Conservation (phyloP, 2,888 invertebrate species). For the Macrophya annulata region DNA sequence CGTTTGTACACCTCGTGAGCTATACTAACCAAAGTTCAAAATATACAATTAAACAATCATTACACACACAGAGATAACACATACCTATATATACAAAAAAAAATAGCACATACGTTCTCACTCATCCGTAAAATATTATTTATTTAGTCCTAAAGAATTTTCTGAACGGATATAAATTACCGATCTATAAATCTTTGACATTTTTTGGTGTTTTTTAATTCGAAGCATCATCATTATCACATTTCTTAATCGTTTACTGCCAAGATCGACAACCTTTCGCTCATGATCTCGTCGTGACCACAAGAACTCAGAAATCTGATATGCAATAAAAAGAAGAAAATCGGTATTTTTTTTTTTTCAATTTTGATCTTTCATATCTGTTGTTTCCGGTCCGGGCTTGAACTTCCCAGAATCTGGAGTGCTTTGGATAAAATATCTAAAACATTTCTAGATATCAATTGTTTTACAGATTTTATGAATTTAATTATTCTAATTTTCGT, state of each 20-base stretch:
- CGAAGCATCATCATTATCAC: slow-evolving; percentile 35
- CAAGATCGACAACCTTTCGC: slow-evolving; percentile 33
- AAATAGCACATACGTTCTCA: not conserved
- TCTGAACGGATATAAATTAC: slow-evolving; percentile 13
- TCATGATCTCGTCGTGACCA: not conserved
- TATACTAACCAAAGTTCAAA: not conserved
- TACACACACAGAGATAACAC: not conserved
- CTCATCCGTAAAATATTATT: not conserved
- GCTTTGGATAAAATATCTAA: not conserved
- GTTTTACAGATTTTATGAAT: too few relatives aligned
- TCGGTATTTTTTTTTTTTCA: not conserved
- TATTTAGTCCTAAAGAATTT: not conserved
- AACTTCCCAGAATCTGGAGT: too few relatives aligned
- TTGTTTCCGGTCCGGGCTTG: not conserved
- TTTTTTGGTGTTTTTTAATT: not conserved
- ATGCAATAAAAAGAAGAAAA: not conserved
- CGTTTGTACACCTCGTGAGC: not conserved
- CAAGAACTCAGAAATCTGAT: not conserved
- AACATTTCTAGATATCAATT: not conserved
- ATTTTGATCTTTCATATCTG: not conserved
- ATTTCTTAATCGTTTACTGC: not conserved
- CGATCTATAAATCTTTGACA: not conserved
- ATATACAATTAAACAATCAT: slow-evolving; percentile 14
- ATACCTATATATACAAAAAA: not conserved
- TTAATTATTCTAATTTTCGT: too few relatives aligned